Percentiles rank a stretch among this genome's conserved stretches.
Evolutionary conservation across 37 sponge, comb jelly and placozoan species (phyloP).

Genomic region (Ephydatia muelleri): DNA sequence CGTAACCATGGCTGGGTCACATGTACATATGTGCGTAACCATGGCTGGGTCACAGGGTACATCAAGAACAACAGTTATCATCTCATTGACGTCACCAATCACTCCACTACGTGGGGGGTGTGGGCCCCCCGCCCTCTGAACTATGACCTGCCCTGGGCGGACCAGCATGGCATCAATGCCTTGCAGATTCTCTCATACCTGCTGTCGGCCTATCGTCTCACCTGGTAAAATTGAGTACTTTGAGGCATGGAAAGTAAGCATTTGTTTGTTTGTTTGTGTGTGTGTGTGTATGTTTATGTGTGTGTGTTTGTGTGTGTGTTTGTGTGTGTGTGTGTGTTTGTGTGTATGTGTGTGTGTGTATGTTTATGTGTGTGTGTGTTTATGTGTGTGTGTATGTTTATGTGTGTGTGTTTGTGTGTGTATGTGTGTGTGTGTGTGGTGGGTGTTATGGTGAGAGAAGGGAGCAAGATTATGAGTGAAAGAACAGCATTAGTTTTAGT

Average conservation of each 20-base stretch:
- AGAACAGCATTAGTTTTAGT: too few relatives aligned
- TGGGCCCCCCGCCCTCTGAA: conserved; percentile 79
- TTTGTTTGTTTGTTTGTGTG: not conserved
- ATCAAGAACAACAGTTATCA: conserved; percentile 57
- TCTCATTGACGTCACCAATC: conserved; percentile 69
- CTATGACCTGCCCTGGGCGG: conserved; percentile 75
- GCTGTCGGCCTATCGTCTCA: conserved; percentile 75
- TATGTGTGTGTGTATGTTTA: not conserved
- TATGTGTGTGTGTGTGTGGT: not conserved
- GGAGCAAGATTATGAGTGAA: too few relatives aligned
- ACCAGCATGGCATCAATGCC: conserved; percentile 84
- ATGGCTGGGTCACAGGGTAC: conserved; percentile 71
- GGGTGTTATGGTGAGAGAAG: too few relatives aligned
- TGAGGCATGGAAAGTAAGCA: conserved; percentile 55
- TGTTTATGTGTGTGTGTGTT: not conserved
- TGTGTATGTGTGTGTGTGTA: conserved; percentile 7
- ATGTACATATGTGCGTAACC: too few relatives aligned
- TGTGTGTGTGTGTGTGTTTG: conserved; percentile 10
- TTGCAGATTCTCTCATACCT: conserved; percentile 76
- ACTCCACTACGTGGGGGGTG: conserved; percentile 78
- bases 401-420: not conserved
- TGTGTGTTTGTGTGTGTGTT: conserved; percentile 2
- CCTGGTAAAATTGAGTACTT: conserved; percentile 45
- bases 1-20: too few relatives aligned
- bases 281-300: conserved; percentile 4